phyloP scores from a whole-genome alignment of 30 jellyfish, hydroid and myxozoan genomes.

The Hydractinia symbiolongicarpus region DNA sequence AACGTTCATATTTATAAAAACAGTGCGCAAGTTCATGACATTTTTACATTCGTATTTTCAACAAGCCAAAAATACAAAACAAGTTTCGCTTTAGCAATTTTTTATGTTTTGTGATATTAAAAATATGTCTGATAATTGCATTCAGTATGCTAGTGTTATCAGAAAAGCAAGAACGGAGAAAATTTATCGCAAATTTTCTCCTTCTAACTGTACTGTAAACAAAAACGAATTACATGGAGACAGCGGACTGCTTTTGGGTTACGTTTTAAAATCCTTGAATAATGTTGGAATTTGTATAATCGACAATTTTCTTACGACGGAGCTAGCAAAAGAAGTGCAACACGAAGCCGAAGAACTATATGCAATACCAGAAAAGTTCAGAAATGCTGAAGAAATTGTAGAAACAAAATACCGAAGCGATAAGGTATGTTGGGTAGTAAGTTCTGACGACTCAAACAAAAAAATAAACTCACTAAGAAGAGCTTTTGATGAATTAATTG shows the following conservation, averaged over 20 bases:
- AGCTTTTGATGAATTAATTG: background rate
- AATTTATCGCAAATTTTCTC: background rate
- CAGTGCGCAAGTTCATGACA: too few relatives aligned
- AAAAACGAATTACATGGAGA: background rate
- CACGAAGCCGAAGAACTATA: background rate
- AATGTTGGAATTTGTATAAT: background rate
- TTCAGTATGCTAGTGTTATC: slow-evolving; percentile 7
- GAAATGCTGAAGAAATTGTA: background rate
- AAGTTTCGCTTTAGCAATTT: too few relatives aligned
- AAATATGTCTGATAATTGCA: too few relatives aligned
- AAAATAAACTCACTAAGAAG: background rate
- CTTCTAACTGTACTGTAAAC: background rate
- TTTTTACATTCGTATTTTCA: too few relatives aligned
- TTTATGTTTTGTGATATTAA: too few relatives aligned
- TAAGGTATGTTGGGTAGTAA: slow-evolving; percentile 3
- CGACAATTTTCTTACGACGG: background rate
- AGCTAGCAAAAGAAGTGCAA: background rate
- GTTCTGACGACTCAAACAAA: background rate
- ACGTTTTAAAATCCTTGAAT: background rate
- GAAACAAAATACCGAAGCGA: background rate
- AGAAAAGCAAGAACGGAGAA: background rate
- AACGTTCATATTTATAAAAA: too few relatives aligned
- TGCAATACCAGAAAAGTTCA: background rate
- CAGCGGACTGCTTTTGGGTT: background rate
- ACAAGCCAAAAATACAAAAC: too few relatives aligned